These are phyloP conservation scores for Plebejus anna DNA, from an alignment of 2,888 invertebrate genomes.

Conservation along the genomic window DNA sequence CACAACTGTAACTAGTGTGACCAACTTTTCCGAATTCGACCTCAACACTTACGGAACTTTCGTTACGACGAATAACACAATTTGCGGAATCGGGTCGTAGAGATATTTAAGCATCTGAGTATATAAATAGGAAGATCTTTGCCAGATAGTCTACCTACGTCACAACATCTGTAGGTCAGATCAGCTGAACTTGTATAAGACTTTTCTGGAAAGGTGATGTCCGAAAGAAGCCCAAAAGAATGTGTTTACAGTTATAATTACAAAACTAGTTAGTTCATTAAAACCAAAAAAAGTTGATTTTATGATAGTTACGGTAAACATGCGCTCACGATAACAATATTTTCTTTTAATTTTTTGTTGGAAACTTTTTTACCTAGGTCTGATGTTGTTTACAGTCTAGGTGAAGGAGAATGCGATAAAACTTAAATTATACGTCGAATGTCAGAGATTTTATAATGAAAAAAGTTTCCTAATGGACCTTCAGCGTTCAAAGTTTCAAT, in stretches of 20 bases:
- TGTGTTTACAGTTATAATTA: neutral
- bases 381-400: neutral
- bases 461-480: conserved; percentile 10
- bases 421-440: neutral
- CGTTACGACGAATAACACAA: conserved; percentile 8
- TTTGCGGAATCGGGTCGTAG: neutral
- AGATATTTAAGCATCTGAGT: neutral
- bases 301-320: too few relatives aligned
- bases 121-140: conserved; percentile 10
- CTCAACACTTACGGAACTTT: conserved; percentile 19
- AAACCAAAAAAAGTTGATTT: too few relatives aligned
- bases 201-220: neutral
- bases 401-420: neutral
- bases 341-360: too few relatives aligned
- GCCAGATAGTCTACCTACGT: neutral
- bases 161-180: neutral
- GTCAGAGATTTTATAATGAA: conserved; percentile 2
- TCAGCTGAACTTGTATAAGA: neutral
- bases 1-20: conserved; percentile 17
- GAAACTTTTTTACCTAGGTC: neutral
- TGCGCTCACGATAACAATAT: too few relatives aligned
- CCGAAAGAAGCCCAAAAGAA: neutral
- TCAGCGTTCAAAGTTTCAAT: conserved; percentile 11
- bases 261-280: neutral
- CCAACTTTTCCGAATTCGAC: neutral